phyloP scores from a whole-genome alignment of 2,113 vertebrate genomes.

The Syrrhaptes paradoxus region DNA sequence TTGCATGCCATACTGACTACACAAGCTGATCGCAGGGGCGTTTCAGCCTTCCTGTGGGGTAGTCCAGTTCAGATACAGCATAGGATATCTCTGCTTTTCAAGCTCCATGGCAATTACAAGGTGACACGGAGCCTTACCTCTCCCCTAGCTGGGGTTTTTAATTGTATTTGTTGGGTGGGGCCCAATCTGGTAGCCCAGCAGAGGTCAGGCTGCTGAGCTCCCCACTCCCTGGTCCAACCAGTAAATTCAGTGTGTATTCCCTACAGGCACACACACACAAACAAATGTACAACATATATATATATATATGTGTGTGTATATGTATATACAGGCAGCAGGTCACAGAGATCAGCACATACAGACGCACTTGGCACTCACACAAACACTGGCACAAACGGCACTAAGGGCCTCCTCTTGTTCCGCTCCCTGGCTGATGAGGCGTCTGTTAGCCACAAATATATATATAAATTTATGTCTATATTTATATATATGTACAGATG shows the following conservation, averaged over 20 bases:
- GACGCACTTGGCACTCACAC: neutral
- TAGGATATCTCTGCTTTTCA: neutral
- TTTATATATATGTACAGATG: neutral
- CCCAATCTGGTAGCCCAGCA: neutral
- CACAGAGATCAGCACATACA: neutral
- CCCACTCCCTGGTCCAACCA: neutral
- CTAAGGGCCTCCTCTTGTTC: neutral
- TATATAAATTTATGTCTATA: neutral
- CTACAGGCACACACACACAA: neutral
- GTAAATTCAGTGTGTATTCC: neutral
- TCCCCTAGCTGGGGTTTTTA: neutral
- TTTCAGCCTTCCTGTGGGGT: neutral
- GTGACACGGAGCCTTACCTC: neutral
- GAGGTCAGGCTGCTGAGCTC: neutral
- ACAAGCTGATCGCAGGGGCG: neutral
- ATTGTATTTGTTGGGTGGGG: neutral
- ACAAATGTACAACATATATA: neutral
- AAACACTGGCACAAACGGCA: neutral
- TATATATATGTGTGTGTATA: fast-evolving
- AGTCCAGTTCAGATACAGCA: neutral
- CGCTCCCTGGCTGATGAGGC: neutral
- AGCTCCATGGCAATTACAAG: neutral
- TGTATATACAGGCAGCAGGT: neutral
- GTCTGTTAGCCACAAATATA: neutral
- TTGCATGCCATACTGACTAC: neutral